A percentile compares a stretch with the other conserved stretches of the same genome.
phyloP scores from a whole-genome alignment of 2,797 vertebrate species.

The Catostomus latipinnis region DNA sequence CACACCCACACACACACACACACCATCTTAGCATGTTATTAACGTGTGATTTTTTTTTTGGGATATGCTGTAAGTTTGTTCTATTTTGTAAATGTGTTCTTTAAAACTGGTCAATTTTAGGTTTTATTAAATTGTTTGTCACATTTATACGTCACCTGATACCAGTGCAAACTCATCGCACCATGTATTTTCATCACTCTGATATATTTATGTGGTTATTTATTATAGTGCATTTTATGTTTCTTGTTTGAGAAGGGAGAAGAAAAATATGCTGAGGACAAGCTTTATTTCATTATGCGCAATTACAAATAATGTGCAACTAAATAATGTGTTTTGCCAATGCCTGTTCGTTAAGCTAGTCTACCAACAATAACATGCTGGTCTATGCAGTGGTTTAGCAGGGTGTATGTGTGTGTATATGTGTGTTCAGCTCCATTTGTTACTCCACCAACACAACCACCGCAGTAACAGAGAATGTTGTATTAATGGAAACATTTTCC shows the following conservation, averaged over 20 bases:
- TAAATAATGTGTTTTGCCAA: background rate
- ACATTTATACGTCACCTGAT: background rate
- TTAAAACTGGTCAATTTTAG: background rate
- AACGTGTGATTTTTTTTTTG: slow-evolving; percentile 6
- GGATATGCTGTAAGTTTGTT: slow-evolving; percentile 6
- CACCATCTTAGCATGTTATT: slow-evolving; percentile 3
- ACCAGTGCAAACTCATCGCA: background rate
- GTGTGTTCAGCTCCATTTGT: background rate
- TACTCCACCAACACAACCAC: background rate
- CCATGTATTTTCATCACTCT: background rate
- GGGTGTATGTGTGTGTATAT: background rate
- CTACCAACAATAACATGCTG: background rate
- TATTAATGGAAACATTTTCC: slow-evolving; percentile 13
- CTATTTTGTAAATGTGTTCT: background rate
- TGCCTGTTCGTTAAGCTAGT: background rate
- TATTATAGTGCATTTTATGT: slow-evolving; percentile 17
- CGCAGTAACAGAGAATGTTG: background rate
- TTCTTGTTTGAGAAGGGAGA: background rate
- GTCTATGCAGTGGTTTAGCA: background rate
- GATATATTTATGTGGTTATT: slow-evolving; percentile 34
- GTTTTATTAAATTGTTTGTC: background rate
- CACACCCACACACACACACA: slow-evolving; percentile 28
- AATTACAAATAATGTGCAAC: background rate
- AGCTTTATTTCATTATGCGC: background rate
- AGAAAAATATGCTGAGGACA: background rate